Conservation (phyloP, 2,888 invertebrate genomes). For the Augiades crinisus region DNA sequence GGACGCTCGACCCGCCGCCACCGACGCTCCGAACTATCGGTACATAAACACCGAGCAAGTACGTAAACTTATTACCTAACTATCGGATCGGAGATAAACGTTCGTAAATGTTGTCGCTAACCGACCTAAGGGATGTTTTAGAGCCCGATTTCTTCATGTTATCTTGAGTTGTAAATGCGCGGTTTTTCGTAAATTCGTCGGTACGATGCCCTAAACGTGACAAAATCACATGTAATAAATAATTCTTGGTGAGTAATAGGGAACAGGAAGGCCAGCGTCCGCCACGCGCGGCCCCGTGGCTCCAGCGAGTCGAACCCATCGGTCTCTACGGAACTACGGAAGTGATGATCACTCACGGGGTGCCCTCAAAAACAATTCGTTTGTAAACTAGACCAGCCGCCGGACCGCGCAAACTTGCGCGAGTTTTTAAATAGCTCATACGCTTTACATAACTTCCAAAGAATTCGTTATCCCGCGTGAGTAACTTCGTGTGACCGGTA, state of each 20-base stretch:
- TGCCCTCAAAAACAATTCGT: background rate
- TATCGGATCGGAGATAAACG: too few species aligned
- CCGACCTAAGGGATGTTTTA: too few species aligned
- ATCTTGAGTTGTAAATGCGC: too few species aligned
- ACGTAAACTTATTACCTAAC: background rate
- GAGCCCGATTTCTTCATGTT: too few species aligned
- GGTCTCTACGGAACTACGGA: too few species aligned
- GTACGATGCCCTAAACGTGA: too few species aligned
- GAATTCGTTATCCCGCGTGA: slow-evolving; percentile 13
- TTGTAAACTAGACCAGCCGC: background rate
- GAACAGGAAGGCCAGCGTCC: background rate
- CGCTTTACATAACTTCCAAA: slow-evolving; percentile 30
- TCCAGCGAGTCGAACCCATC: too few species aligned
- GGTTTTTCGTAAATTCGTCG: too few species aligned
- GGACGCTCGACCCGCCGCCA: background rate
- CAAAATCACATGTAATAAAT: too few species aligned
- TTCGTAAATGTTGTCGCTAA: too few species aligned
- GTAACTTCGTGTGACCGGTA: background rate
- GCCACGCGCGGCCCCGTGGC: background rate
- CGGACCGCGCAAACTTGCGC: background rate
- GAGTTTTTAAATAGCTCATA: slow-evolving; percentile 31
- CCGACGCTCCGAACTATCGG: background rate
- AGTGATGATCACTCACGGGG: background rate
- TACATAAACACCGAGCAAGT: background rate
- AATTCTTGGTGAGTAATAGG: background rate